Conservation (phyloP, 2,888 invertebrate species). For the Erebia epiphron region DNA sequence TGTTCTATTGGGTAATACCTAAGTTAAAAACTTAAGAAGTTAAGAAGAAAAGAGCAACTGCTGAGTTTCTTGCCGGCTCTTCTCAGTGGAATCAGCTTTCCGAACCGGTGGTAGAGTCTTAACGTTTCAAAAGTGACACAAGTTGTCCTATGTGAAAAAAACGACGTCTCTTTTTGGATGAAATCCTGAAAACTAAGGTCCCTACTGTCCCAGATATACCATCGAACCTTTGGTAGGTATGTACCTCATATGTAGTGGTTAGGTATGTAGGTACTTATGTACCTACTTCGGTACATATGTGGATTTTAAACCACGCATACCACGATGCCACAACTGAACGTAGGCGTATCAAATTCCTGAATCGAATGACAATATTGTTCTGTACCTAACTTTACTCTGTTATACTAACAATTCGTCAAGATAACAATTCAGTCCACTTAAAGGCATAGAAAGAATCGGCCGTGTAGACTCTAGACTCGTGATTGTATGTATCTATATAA, state of each 20-base stretch:
- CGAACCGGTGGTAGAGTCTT: too few relatives aligned
- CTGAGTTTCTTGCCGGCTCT: too few relatives aligned
- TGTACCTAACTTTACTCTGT: slow-evolving; percentile 24
- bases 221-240: too few relatives aligned
- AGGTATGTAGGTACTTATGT: neutral
- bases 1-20: too few relatives aligned
- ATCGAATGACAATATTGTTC: slow-evolving; percentile 1
- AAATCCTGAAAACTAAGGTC: too few relatives aligned
- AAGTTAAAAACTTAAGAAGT: too few relatives aligned
- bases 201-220: too few relatives aligned
- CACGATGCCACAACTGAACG: neutral
- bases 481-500: neutral
- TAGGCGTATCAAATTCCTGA: slow-evolving; percentile 5
- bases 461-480: neutral
- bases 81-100: too few relatives aligned
- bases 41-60: too few relatives aligned
- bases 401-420: neutral
- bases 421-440: slow-evolving; percentile 22
- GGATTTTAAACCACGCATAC: neutral
- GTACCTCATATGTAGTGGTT: neutral
- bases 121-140: too few relatives aligned
- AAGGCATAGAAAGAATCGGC: neutral
- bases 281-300: neutral
- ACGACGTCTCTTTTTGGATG: too few relatives aligned
- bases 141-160: too few relatives aligned